Percentiles rank a stretch among this genome's conserved stretches.
Evolutionary conservation across 2,888 invertebrate species (phyloP).

Genomic region (Uropetala carovei): DNA sequence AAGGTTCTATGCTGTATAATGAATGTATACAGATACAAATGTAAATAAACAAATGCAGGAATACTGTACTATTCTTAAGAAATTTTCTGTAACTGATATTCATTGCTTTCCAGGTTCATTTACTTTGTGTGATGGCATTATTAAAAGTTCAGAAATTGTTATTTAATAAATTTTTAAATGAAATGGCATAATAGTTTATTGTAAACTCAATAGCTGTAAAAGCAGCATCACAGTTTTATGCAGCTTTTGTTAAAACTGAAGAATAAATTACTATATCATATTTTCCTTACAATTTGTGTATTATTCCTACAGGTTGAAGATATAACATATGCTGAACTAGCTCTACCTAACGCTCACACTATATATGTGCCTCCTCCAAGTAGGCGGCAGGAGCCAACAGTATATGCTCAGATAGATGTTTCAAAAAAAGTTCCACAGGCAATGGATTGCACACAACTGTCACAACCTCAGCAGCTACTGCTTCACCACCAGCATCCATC

Average conservation of each 20-base stretch:
- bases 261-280: background rate
- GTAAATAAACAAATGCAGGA: too few species aligned
- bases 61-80: too few species aligned
- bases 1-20: too few species aligned
- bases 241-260: background rate
- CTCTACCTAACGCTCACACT: conserved; percentile 73
- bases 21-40: too few species aligned
- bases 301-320: conserved; percentile 75
- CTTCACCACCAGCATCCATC: conserved; percentile 73
- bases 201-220: too few species aligned
- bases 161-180: background rate
- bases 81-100: too few species aligned
- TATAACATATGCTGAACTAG: conserved; percentile 79
- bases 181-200: background rate
- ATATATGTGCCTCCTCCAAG: conserved; percentile 67
- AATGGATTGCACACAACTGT: conserved; percentile 74
- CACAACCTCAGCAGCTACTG: conserved; percentile 74
- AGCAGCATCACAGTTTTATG: too few species aligned
- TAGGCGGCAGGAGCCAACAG: conserved; percentile 75
- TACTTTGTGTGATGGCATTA: too few species aligned
- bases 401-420: conserved; percentile 78
- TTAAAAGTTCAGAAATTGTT: too few species aligned
- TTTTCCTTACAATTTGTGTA: background rate
- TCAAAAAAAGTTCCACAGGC: conserved; percentile 71
- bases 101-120: too few species aligned